phyloP scores from a whole-genome alignment of 1,140 invertebrate genomes.

The Dryas iulia region DNA sequence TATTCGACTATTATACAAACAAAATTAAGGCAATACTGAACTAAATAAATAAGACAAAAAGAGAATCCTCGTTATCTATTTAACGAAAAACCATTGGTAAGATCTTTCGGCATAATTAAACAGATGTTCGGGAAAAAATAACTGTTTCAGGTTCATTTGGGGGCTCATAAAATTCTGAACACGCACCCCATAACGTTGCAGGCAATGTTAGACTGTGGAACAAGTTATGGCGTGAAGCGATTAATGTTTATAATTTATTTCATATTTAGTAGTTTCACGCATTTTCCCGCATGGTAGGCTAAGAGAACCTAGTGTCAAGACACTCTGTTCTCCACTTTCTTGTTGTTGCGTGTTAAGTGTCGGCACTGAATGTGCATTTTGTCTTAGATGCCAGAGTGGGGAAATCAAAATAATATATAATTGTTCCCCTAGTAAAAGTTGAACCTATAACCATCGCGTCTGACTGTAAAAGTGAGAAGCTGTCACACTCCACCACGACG shows the following conservation, averaged over 20 bases:
- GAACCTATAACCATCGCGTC: too few species aligned
- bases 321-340: too few species aligned
- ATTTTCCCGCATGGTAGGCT: not conserved
- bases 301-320: too few species aligned
- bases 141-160: constrained; percentile 39
- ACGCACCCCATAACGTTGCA: constrained; percentile 36
- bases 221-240: not conserved
- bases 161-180: constrained; percentile 43
- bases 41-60: constrained; percentile 1
- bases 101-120: constrained; percentile 45
- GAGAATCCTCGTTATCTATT: constrained; percentile 36
- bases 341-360: too few species aligned
- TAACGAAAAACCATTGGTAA: constrained; percentile 37
- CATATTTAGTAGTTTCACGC: not conserved
- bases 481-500: too few species aligned
- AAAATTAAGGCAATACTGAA: not conserved
- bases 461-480: too few species aligned
- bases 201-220: constrained; percentile 27
- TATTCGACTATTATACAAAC: not conserved
- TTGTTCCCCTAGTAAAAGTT: too few species aligned
- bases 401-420: too few species aligned
- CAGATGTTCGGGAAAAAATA: constrained; percentile 44
- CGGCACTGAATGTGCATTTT: too few species aligned
- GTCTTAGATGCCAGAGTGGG: too few species aligned
- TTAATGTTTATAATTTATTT: not conserved